Evolutionary conservation across 2,888 invertebrate species (phyloP).

Genomic region (Erynnis tages): DNA sequence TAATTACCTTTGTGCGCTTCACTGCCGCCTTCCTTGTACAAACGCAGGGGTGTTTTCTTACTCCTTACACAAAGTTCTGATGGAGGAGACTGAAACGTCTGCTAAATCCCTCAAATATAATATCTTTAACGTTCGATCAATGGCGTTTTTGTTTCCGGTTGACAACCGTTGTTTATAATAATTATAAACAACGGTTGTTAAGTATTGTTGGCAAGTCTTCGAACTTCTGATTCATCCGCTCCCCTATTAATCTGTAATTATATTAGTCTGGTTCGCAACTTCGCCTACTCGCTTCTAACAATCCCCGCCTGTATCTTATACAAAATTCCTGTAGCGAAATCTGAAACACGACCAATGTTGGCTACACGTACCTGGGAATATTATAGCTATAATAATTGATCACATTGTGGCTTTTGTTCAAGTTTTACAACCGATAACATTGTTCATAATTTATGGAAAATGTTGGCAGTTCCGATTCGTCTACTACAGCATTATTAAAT

Average conservation of each 20-base stretch:
- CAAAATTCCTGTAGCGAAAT: constrained; percentile 9
- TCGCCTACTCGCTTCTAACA: constrained; percentile 1
- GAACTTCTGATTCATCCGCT: neutral
- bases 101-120: constrained; percentile 4
- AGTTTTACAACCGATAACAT: constrained; percentile 3
- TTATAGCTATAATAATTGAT: neutral
- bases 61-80: constrained; percentile 7
- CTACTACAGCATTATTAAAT: constrained; percentile 1
- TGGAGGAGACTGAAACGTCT: constrained; percentile 12
- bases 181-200: constrained; percentile 8
- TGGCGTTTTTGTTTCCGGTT: neutral
- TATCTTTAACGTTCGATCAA: constrained; percentile 10
- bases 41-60: constrained; percentile 2
- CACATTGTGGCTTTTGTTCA: constrained; percentile 4
- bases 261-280: neutral
- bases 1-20: constrained; percentile 73
- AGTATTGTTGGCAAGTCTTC: constrained; percentile 2
- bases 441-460: constrained; percentile 9
- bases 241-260: constrained; percentile 15
- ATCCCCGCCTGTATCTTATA: constrained; percentile 1
- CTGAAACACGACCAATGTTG: constrained; percentile 6
- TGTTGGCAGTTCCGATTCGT: neutral
- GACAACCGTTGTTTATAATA: neutral
- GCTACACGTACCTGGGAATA: neutral
- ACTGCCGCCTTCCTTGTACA: constrained; percentile 35